Evolutionary conservation across 2,888 invertebrate genomes (phyloP), one percentile per base, ranked within the genome.

Genomic region (Cerceris rybyensis): DNA sequence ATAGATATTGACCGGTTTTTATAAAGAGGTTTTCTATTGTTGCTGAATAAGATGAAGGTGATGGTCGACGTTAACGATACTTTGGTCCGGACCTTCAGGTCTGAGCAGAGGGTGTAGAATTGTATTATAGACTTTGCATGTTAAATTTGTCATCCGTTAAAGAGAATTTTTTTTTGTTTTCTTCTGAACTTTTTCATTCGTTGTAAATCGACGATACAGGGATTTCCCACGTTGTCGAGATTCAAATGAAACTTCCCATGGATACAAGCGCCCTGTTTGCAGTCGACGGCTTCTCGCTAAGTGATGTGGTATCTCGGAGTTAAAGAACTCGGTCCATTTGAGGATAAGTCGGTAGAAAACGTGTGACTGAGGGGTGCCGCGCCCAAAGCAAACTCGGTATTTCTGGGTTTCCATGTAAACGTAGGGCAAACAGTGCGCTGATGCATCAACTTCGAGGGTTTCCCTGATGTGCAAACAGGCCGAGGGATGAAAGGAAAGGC

Each of bases 381-480:
- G 69, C 80, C 83, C 80, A 85, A 86, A 85, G 88, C 84, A 88
- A 88, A 90, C 87, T 87, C 80, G 67, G 71, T 70, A 65, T 86
- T 88, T 82, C 83, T 81, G 84, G 81, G 82, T 87, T 89, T 89
- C 87, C 89, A 80, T 86, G 86, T 89, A 87, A 86, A 85, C 86
- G 78, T 67, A 83, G 66, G 73, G 82, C 81, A 88, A 88, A 89
- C 82, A 88, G 64, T 41, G 55, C 63, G 59, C 61, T 64, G 69
- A 77, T 59, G 70, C 83, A 69, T 61, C 77, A 73, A 76, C 80
- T 68, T 74, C 57, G 72, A 81, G 84, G 79, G 80, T 86, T 86
- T 80, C 72, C 82, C 80, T 28, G 70, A 75, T 68, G 81, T 73
- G 83, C 76, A 80, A 85, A 86, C 79, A 80, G 13, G 39, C 54